Conservation (phyloP, 2,113 vertebrate species). For the Bubo bubo region DNA sequence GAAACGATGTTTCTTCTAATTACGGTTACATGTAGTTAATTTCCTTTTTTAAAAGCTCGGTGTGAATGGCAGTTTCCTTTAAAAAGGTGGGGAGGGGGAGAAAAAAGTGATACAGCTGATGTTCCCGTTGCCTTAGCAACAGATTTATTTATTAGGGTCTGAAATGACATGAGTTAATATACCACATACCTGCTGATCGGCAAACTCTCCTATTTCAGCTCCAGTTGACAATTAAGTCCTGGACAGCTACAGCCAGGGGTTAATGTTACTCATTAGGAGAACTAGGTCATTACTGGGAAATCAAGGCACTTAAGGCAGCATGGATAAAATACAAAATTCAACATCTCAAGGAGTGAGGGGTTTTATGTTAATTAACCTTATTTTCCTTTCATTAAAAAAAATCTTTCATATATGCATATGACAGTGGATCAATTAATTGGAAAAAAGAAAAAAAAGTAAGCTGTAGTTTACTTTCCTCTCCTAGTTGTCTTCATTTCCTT, state of each 20-base stretch:
- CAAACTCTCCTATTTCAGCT: constrained; percentile 91
- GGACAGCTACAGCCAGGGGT: constrained; percentile 99
- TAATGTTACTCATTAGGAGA: constrained; percentile 99
- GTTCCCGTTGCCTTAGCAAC: constrained; percentile 86
- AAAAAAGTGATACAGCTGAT: constrained; percentile 78
- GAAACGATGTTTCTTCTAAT: constrained; percentile 85
- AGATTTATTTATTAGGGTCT: constrained; percentile 89
- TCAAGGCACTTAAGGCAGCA: constrained; percentile 98
- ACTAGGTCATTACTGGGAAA: constrained; percentile 99
- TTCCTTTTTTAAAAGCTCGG: constrained; percentile 79
- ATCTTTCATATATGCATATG: constrained; percentile 92
- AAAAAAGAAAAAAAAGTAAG: constrained; percentile 73
- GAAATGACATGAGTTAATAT: constrained; percentile 93
- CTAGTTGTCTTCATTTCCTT: constrained; percentile 87
- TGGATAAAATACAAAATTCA: constrained; percentile 91
- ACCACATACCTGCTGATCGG: constrained; percentile 92
- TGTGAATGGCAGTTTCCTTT: constrained; percentile 80
- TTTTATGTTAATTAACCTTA: constrained; percentile 99
- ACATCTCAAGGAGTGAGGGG: constrained; percentile 90
- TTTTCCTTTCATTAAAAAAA: constrained; percentile 89
- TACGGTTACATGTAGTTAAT: constrained; percentile 82
- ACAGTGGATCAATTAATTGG: constrained; percentile 97
- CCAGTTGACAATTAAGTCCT: constrained; percentile 99
- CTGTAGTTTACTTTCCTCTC: constrained; percentile 89
- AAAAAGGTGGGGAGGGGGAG: not conserved